Conservation (phyloP, 2,888 invertebrate species). For the Agriopis aurantiaria region DNA sequence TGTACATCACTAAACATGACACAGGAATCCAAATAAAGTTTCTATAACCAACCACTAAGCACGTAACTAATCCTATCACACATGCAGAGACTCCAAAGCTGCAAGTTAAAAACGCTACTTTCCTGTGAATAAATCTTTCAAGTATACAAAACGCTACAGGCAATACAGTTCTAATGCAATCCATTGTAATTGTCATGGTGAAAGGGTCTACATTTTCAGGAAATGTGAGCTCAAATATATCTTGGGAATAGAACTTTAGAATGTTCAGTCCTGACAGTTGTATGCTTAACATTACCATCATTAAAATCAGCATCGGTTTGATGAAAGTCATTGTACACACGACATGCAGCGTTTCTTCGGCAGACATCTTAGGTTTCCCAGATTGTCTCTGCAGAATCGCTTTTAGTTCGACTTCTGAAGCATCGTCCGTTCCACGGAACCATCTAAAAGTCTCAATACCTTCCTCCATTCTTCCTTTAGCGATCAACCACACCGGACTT, state of each 20-base stretch:
- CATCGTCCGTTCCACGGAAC: slow-evolving; percentile 6
- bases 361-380: background rate
- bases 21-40: background rate
- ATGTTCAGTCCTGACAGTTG: background rate
- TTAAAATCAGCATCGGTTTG: slow-evolving; percentile 6
- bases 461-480: slow-evolving; percentile 8
- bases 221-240: slow-evolving; percentile 7
- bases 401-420: slow-evolving; percentile 2
- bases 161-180: background rate
- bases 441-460: slow-evolving; percentile 7
- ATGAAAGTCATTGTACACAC: background rate
- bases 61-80: background rate
- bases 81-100: background rate
- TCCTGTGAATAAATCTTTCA: background rate
- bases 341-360: background rate
- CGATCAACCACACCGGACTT: slow-evolving; percentile 10
- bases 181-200: background rate
- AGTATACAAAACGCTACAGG: background rate
- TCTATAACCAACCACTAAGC: background rate
- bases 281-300: background rate
- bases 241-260: background rate
- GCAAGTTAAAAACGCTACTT: background rate
- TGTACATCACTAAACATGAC: background rate
- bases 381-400: background rate
- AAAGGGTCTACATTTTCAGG: slow-evolving; percentile 3